A percentile compares a stretch with the other conserved stretches of the same genome.
phyloP scores from a whole-genome alignment of 2,113 vertebrate genomes.

The Octodon degus region DNA sequence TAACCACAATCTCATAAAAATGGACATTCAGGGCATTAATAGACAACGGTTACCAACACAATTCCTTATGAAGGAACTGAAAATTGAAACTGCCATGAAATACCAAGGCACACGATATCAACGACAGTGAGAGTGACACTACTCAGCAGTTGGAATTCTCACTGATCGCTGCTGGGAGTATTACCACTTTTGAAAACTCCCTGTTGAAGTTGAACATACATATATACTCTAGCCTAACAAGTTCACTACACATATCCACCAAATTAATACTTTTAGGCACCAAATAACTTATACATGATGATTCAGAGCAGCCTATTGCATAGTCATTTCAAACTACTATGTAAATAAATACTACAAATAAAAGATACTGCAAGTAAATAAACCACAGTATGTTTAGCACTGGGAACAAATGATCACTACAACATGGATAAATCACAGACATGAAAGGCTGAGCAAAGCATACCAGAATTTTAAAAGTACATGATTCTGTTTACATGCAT shows the following conservation, averaged over 20 bases:
- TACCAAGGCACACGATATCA: not conserved
- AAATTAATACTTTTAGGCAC: not conserved
- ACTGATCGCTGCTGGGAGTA: not conserved
- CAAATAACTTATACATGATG: not conserved
- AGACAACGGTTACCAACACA: not conserved
- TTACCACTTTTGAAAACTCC: not conserved
- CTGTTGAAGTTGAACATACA: not conserved
- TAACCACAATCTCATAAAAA: not conserved
- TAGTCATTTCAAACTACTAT: not conserved
- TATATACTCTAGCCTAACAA: not conserved
- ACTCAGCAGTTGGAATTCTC: not conserved
- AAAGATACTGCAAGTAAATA: not conserved
- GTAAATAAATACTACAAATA: not conserved
- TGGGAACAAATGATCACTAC: not conserved
- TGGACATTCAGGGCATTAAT: not conserved
- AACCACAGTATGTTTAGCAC: not conserved
- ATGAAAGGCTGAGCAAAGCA: not conserved
- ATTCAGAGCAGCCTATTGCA: not conserved
- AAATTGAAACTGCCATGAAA: conserved; percentile 11
- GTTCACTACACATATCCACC: not conserved
- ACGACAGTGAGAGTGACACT: not conserved
- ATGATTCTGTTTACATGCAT: not conserved
- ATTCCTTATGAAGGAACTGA: not conserved
- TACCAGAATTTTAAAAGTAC: not conserved
- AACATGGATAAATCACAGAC: not conserved